These are phyloP conservation scores for Spea bombifrons DNA, from an alignment of 2,113 vertebrate genomes.

Conservation along the genomic window DNA sequence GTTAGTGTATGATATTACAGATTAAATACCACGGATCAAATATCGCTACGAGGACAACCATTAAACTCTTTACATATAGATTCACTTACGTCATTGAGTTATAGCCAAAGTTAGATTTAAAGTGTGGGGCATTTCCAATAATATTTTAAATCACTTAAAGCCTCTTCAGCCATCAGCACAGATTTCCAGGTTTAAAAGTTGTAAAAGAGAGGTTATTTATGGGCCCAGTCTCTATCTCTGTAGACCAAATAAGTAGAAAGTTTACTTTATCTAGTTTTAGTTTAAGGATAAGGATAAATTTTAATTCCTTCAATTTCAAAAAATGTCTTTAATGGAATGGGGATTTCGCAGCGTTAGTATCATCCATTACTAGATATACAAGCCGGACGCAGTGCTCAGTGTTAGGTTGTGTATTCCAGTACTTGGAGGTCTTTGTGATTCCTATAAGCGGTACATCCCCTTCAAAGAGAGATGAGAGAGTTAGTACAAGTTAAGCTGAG, in stretches of 20 bases:
- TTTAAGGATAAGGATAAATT: constrained; percentile 35
- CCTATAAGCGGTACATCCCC: too few relatives aligned
- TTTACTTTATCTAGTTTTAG: constrained; percentile 38
- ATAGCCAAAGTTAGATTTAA: constrained; percentile 37
- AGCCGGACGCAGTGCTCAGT: background rate
- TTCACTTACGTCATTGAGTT: constrained; percentile 44
- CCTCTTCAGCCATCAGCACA: constrained; percentile 34
- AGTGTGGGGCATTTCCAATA: constrained; percentile 39
- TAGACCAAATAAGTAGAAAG: constrained; percentile 46
- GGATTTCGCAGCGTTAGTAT: constrained; percentile 40
- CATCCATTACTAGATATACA: constrained; percentile 33
- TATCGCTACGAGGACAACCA: constrained; percentile 14
- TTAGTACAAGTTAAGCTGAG: too few relatives aligned
- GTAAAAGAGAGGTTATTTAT: constrained; percentile 44
- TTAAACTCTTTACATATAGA: constrained; percentile 39
- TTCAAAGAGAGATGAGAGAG: too few relatives aligned
- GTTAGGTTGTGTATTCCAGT: too few relatives aligned
- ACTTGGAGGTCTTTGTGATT: too few relatives aligned
- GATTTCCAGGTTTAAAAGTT: constrained; percentile 41
- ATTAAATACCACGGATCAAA: constrained; percentile 29
- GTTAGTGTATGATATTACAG: constrained; percentile 18
- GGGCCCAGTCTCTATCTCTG: constrained; percentile 41
- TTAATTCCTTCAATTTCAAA: constrained; percentile 20
- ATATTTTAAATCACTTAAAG: constrained; percentile 48
- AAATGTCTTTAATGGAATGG: constrained; percentile 28